Conservation (phyloP, 2,113 vertebrate genomes). For the Hemiscyllium ocellatum region DNA sequence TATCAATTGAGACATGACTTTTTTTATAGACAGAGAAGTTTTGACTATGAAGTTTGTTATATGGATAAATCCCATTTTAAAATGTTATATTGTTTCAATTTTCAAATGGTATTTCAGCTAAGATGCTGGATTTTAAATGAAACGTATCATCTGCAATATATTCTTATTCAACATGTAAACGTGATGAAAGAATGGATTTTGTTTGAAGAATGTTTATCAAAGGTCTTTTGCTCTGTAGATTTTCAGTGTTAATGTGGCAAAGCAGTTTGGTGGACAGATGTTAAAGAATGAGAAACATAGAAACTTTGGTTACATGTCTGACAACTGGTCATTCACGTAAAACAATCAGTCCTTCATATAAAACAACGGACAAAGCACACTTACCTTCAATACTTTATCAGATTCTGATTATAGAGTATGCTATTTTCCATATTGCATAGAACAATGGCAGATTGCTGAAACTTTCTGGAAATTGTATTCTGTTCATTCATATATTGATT, state of each 20-base stretch:
- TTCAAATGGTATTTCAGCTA: background rate
- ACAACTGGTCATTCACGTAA: background rate
- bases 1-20: background rate
- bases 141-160: background rate
- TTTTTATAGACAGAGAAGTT: background rate
- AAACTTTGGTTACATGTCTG: background rate
- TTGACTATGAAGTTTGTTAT: background rate
- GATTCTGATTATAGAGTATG: background rate
- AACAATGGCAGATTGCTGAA: background rate
- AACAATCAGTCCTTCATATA: background rate
- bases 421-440: background rate
- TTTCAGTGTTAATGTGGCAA: background rate
- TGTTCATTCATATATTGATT: background rate
- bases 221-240: background rate
- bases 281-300: background rate
- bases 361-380: background rate
- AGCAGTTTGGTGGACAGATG: background rate
- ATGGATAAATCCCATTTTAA: background rate
- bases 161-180: background rate
- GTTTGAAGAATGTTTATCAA: background rate
- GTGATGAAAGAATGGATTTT: background rate
- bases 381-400: background rate
- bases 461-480: background rate
- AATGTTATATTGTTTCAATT: background rate
- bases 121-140: background rate